These are phyloP conservation scores for Syrrhaptes paradoxus DNA, from an alignment of 2,113 vertebrate species.

Conservation along the genomic window DNA sequence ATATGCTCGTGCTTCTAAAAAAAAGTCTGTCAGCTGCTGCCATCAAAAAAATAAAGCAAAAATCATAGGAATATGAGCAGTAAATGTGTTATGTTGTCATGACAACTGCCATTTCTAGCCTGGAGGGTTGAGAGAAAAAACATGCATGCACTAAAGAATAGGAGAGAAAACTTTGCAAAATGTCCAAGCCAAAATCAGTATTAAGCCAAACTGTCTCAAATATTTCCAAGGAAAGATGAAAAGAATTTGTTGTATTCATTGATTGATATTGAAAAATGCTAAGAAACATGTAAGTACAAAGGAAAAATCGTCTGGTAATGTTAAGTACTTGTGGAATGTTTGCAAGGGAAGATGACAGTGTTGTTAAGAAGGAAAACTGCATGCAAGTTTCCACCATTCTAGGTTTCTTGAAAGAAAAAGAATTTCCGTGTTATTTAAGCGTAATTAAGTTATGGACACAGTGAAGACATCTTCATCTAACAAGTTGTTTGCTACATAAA, in stretches of 20 bases:
- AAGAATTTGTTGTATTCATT: not conserved
- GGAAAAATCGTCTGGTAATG: not conserved
- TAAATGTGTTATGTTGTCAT: constrained; percentile 54
- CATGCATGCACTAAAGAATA: not conserved
- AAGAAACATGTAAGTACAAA: not conserved
- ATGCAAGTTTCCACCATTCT: not conserved
- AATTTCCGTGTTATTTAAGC: not conserved
- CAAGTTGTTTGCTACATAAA: not conserved
- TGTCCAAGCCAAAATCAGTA: not conserved
- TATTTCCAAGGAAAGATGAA: not conserved
- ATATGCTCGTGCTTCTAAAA: not conserved
- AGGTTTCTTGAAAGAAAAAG: not conserved
- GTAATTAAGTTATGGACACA: not conserved
- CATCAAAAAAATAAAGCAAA: not conserved
- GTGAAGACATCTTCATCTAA: not conserved
- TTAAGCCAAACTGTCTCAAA: not conserved
- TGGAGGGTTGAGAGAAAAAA: not conserved
- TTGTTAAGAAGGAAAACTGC: not conserved
- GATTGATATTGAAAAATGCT: not conserved
- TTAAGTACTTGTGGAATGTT: not conserved
- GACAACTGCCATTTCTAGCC: constrained; percentile 45
- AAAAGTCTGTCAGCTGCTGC: not conserved
- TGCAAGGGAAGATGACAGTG: not conserved
- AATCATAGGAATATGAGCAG: not conserved
- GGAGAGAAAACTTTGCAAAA: not conserved